Evolutionary conservation across 1,140 invertebrate species (phyloP), one percentile per base, ranked within the genome.

Genomic region (Neotoxoptera formosana): DNA sequence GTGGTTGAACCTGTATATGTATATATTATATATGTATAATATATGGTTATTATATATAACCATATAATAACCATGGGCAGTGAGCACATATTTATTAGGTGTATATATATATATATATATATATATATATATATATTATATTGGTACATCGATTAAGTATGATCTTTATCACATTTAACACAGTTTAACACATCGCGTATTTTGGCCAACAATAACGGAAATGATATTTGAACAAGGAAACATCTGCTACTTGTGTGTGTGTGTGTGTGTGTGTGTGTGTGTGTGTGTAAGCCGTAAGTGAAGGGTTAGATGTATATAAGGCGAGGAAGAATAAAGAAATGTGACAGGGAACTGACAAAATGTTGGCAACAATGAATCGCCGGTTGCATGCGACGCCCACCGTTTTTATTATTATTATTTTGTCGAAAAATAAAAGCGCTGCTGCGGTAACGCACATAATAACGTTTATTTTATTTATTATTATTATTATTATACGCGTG

Each of bases 391-490:
- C 90, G 60, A 93, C 91, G 91, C 91, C 91, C 91, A 93, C 91
- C 81, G 91, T 51, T 93, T 93, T 93, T 93, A 56, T 93, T 53
- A 51, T 83, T 76, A 20, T 93, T 93, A n/a, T 92, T 36, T 48
- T 83, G 48, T 21, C 21, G 91, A 92, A 92, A 92, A 92, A 92
- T 93, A 93, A 93, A 93, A 93, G 81, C 81, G 36, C n/a, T 56
- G 47, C 81, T 48, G 67, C 23, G 76, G 47, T n/a, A 41, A 3
- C 21, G 21, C 51, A 83, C 51, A 86, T 83, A 56, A 53, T 86
- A 93, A 93, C 91, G 76, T 84, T 93, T 93, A 93, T 93, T 93
- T 92, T 93, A 93, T 93, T 92, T 93, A 93, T 84, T 84, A 51
- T 48, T 92, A 92, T 92, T 91, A 91, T 91, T 76, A 51, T 51